These are phyloP conservation scores for Chelonus formosanus DNA, from an alignment of 2,888 invertebrate species.

Conservation along the genomic window DNA sequence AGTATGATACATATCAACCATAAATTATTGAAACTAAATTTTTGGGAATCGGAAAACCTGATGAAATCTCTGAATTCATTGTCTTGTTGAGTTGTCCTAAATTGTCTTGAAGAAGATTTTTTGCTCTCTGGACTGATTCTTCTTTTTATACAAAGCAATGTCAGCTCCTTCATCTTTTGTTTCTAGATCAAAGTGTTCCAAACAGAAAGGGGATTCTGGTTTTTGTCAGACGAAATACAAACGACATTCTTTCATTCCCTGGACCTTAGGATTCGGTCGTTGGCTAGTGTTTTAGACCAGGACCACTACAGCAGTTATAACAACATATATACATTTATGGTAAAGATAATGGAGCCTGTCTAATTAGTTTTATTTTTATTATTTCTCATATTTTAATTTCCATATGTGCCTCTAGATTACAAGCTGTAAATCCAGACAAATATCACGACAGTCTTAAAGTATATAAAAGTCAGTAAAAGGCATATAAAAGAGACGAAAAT, in stretches of 20 bases:
- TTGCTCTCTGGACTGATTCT: background rate
- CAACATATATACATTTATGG: conserved; percentile 9
- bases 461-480: conserved; percentile 23
- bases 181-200: conserved; percentile 37
- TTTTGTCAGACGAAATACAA: conserved; percentile 48
- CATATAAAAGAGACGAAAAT: background rate
- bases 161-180: conserved; percentile 10
- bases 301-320: background rate
- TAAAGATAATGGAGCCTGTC: background rate
- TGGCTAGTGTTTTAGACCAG: conserved; percentile 8
- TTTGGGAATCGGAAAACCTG: conserved; percentile 35
- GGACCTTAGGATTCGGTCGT: conserved; percentile 32
- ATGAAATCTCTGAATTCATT: conserved; percentile 42
- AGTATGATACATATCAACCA: background rate
- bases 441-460: conserved; percentile 11
- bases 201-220: conserved; percentile 41
- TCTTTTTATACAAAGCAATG: background rate
- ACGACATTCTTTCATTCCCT: conserved; percentile 51
- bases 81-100: conserved; percentile 1
- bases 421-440: too few species aligned
- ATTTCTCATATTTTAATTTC: conserved; percentile 9
- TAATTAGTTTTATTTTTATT: background rate
- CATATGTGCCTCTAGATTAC: too few species aligned
- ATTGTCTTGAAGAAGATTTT: background rate
- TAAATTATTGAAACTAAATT: conserved; percentile 28